Conservation (phyloP, 2,113 vertebrate species). For the Leucopsar rothschildi region DNA sequence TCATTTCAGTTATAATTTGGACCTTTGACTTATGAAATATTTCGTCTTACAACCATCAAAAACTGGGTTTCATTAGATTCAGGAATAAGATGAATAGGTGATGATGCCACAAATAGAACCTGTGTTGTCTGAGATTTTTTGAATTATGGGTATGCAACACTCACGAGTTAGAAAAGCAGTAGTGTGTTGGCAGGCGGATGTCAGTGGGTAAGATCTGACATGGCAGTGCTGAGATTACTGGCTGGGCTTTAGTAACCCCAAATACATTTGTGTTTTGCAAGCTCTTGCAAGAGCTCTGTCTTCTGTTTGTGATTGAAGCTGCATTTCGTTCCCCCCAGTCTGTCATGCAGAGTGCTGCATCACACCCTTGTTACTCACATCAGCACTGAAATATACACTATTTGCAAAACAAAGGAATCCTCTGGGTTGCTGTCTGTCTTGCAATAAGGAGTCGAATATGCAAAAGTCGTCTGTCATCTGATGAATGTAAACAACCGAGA, state of each 20-base stretch:
- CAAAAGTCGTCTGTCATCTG: not conserved
- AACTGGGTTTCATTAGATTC: not conserved
- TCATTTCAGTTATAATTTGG: not conserved
- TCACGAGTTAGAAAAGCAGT: not conserved
- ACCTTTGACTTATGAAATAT: not conserved
- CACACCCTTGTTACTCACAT: not conserved
- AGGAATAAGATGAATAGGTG: not conserved
- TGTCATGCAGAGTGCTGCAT: not conserved
- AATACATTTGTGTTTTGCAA: not conserved
- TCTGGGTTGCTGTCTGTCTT: not conserved
- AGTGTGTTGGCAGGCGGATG: not conserved
- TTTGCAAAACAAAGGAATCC: not conserved
- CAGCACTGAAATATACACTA: not conserved
- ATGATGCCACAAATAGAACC: not conserved
- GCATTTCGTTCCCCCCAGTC: rapidly evolving
- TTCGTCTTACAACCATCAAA: not conserved
- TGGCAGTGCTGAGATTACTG: not conserved
- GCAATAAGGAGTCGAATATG: not conserved
- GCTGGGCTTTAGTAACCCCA: not conserved
- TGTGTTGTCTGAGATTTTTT: not conserved
- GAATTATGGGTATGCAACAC: not conserved
- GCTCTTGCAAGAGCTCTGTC: not conserved
- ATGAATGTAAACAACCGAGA: not conserved
- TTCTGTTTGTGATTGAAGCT: not conserved
- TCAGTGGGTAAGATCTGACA: not conserved